Evolutionary conservation across 1,140 invertebrate genomes (phyloP), one percentile per base, ranked within the genome.

Genomic region (Drosophila seguyi): DNA sequence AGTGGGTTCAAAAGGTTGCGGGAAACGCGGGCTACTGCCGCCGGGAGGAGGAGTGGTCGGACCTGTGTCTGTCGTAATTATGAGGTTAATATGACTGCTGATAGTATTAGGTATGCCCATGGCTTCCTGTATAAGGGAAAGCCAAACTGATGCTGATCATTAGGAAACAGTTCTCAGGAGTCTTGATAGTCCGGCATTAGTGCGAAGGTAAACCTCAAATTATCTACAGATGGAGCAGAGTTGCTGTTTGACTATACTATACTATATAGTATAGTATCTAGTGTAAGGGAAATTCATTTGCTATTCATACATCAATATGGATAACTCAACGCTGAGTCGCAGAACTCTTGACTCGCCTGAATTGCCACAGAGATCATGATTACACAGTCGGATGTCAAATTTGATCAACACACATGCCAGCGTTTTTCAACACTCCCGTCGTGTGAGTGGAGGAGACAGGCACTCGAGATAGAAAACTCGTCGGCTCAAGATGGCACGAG

Each of bases 1-100:
- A 78, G 74, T 78, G 39, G 45, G 62, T 69, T 79, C 45, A 58
- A 77, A 66, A 66, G 73, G 78, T 85, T 65, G 48, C 62, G 27
- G 31, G 20, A 86, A 25, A 67, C 50, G 61, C 55, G 53, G 76
- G 38, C 34, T 25, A 42, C 41, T 36, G 68, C 45, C 59, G 11
- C 38, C 5, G 59, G 44, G 44, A 29, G 36, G 20, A 75, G 18
- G 22, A 48, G 52, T 42, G 34, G 34, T 57, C 58, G 36, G 55
- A 20, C 53, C 75, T 31, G 42, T 57, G 76, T 85, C 58, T 48
- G 44, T 67, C 53, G 60, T 78, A 69, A 82, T 83, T 82, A 66
- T 57, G 34, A 48, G 72, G 52, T 38, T 68, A 62, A 79, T 62
- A 44, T 75, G 73, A 75, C 74, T 75, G 74, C 52, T 45, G 18